These are phyloP conservation scores for Aphaenogaster rudis DNA, from an alignment of 1,140 invertebrate species.

Conservation along the genomic window DNA sequence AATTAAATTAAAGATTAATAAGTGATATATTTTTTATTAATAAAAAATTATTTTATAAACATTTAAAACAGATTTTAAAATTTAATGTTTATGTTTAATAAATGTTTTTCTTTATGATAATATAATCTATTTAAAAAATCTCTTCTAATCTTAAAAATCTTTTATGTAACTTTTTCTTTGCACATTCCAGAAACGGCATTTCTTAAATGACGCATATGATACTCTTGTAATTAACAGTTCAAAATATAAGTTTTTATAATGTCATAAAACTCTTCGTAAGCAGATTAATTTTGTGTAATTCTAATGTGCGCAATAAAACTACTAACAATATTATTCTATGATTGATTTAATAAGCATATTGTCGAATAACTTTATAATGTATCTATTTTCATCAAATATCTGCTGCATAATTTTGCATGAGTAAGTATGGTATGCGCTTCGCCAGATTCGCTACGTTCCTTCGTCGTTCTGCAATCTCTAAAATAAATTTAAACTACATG, in stretches of 20 bases:
- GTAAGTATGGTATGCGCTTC: conserved; percentile 28
- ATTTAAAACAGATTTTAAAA: background rate
- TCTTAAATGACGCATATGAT: background rate
- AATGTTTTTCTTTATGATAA: background rate
- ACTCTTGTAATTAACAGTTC: background rate
- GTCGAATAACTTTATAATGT: background rate
- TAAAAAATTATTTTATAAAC: background rate
- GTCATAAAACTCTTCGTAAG: background rate
- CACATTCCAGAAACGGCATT: background rate
- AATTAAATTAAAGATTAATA: background rate
- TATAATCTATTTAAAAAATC: background rate
- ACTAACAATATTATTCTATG: background rate
- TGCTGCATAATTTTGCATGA: conserved; percentile 28
- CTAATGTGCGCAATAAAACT: background rate
- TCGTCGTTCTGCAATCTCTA: conserved; percentile 70
- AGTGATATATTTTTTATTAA: background rate
- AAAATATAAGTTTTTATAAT: background rate
- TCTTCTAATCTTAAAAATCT: background rate
- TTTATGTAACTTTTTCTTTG: background rate
- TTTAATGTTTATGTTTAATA: background rate
- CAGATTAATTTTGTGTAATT: background rate
- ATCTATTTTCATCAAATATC: background rate
- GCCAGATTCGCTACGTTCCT: background rate
- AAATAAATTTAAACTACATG: background rate
- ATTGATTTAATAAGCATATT: background rate